A percentile compares a stretch with the other conserved stretches of the same genome.
Conservation (phyloP, 2,113 vertebrate species). For the Oncorhynchus gorbuscha region DNA sequence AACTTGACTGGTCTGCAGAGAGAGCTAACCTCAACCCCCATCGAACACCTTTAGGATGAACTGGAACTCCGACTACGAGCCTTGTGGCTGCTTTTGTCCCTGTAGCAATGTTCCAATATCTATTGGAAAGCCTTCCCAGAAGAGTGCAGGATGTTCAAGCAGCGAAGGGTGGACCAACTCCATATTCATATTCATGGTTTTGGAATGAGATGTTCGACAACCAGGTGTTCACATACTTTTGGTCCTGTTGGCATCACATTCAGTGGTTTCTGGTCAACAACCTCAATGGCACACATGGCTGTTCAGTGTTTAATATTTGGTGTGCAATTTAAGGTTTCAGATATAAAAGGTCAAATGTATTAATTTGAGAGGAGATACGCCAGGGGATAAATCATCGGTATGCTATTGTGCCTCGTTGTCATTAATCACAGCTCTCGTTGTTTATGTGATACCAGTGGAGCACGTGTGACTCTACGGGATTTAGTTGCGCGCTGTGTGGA, state of each 20-base stretch:
- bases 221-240: too few species aligned
- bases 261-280: neutral
- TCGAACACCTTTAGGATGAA: too few species aligned
- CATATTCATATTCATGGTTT: too few species aligned
- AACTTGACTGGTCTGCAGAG: too few species aligned
- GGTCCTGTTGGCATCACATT: neutral
- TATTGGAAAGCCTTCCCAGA: too few species aligned
- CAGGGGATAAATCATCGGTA: constrained; percentile 12
- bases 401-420: neutral
- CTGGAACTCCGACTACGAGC: too few species aligned
- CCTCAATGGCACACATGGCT: neutral
- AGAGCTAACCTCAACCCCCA: too few species aligned
- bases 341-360: neutral
- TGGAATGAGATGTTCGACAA: too few species aligned
- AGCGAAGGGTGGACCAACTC: too few species aligned
- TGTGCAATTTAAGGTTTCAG: constrained; percentile 6
- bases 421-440: constrained; percentile 50
- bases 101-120: too few species aligned
- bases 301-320: neutral
- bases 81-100: too few species aligned
- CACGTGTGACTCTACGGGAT: constrained; percentile 4
- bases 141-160: too few species aligned
- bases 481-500: constrained; percentile 14
- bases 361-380: constrained; percentile 1
- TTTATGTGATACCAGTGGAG: constrained; percentile 6